phyloP scores from a whole-genome alignment of 2,888 invertebrate species.

The Drosophila mayaguana region DNA sequence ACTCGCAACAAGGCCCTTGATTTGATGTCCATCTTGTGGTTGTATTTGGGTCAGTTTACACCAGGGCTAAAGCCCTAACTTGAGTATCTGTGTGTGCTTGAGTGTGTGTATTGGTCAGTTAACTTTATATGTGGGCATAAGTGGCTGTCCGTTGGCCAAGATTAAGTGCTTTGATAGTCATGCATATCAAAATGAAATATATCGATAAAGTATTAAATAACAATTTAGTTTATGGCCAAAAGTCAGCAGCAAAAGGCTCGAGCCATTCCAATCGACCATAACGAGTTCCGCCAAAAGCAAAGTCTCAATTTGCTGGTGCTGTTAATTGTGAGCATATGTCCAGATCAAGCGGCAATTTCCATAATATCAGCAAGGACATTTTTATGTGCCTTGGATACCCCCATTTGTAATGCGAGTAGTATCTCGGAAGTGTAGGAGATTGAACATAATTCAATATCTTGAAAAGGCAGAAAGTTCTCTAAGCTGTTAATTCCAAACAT shows the following conservation, averaged over 20 bases:
- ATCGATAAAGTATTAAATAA: constrained; percentile 80
- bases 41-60: constrained; percentile 75
- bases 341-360: neutral
- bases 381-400: neutral
- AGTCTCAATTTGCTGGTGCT: constrained; percentile 43
- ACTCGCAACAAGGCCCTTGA: constrained; percentile 19
- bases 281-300: constrained; percentile 10
- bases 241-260: constrained; percentile 29
- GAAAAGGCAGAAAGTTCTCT: neutral
- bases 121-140: constrained; percentile 61
- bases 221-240: constrained; percentile 75
- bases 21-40: constrained; percentile 74
- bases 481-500: neutral
- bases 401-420: neutral
- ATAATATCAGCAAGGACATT: neutral
- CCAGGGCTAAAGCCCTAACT: constrained; percentile 31
- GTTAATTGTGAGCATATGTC: constrained; percentile 17
- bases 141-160: constrained; percentile 71
- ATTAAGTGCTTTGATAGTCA: constrained; percentile 78
- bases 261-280: constrained; percentile 32
- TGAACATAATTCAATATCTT: neutral
- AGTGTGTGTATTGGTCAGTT: constrained; percentile 49
- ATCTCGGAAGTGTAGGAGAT: neutral
- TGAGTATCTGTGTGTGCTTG: constrained; percentile 1
- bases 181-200: constrained; percentile 80